Evolutionary conservation across 2,888 invertebrate species (phyloP).

Genomic region (Meghimatium bilineatum): DNA sequence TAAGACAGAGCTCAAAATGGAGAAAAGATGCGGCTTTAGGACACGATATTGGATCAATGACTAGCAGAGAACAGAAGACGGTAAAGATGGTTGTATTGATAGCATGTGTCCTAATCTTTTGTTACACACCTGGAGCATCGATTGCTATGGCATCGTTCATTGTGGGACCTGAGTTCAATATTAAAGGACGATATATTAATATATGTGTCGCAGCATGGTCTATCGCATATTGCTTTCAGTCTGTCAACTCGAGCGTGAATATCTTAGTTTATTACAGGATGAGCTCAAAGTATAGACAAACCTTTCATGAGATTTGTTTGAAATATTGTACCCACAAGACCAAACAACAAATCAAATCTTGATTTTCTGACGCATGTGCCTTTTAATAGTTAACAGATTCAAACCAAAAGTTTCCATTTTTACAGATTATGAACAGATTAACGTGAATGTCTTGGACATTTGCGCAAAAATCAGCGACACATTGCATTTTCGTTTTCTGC

Average conservation of each 20-base stretch:
- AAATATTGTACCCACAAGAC: no score
- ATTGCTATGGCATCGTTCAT: neutral
- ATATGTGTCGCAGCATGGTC: neutral
- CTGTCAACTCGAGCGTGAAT: slow-evolving; percentile 16
- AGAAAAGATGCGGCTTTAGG: neutral
- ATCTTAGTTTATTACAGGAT: slow-evolving; percentile 15
- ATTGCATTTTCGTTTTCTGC: no score
- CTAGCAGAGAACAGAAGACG: slow-evolving; percentile 1
- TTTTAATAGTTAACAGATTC: no score
- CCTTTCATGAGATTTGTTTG: neutral
- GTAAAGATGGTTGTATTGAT: slow-evolving; percentile 15
- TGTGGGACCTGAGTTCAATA: neutral
- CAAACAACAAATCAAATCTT: no score
- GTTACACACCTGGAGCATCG: neutral
- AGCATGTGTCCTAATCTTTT: neutral
- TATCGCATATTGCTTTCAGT: neutral
- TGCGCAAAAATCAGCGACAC: no score
- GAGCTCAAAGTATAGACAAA: slow-evolving; percentile 25
- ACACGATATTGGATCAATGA: neutral
- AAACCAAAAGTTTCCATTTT: no score
- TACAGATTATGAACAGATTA: no score
- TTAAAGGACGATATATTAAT: neutral
- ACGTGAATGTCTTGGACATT: no score
- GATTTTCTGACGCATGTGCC: no score
- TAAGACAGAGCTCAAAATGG: neutral